Percentiles rank a stretch among this genome's conserved stretches.
Evolutionary conservation across 2,888 invertebrate genomes (phyloP).

Genomic region (Chromoteleia sp.): DNA sequence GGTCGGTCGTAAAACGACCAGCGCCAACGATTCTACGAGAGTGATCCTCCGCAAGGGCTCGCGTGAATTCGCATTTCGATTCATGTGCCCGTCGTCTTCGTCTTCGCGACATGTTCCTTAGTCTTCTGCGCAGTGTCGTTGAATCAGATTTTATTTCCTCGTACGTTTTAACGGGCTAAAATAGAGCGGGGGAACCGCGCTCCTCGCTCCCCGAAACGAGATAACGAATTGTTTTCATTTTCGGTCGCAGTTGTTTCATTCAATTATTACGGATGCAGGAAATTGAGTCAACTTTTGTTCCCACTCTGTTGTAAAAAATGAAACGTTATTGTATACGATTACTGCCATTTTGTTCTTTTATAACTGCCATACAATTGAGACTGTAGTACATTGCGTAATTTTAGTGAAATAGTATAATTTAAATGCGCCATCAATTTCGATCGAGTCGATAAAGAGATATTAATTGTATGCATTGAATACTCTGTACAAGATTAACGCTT

Average conservation of each 20-base stretch:
- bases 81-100: conserved; percentile 67
- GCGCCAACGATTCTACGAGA: conserved; percentile 46
- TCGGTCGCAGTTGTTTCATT: not conserved
- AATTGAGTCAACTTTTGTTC: not conserved
- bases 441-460: not conserved
- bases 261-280: not conserved
- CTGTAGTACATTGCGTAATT: conserved; percentile 38
- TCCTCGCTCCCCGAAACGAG: not conserved
- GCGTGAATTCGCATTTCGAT: conserved; percentile 59
- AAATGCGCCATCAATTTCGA: not conserved
- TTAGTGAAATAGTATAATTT: conserved; percentile 11
- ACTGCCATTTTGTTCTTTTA: conserved; percentile 53
- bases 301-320: not conserved
- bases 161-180: not conserved
- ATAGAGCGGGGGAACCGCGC: too few species aligned
- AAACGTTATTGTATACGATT: not conserved
- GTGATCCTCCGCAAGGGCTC: conserved; percentile 57
- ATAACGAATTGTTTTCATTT: conserved; percentile 1
- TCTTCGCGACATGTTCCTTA: conserved; percentile 70
- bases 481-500: not conserved
- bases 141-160: conserved; percentile 36
- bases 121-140: conserved; percentile 69
- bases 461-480: conserved; percentile 8
- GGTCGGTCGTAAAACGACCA: conserved; percentile 55
- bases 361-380: conserved; percentile 52